Base-by-base conservation (phyloP, 1,140 invertebrate genomes). In the Pogonomyrmex barbatus region DNA sequence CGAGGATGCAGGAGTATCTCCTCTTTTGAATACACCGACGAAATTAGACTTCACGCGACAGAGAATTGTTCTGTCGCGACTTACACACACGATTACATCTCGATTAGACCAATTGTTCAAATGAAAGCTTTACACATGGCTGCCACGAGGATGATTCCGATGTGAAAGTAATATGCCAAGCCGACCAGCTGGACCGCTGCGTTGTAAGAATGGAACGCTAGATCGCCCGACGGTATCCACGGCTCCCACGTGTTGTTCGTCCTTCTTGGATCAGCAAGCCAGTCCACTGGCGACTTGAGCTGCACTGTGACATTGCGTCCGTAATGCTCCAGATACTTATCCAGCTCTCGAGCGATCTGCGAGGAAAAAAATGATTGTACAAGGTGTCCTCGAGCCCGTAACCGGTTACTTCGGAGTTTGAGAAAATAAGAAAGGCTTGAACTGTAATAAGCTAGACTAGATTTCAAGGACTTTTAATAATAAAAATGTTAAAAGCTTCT, bases 231-330 rank as follows among this genome's bases (percentile, higher is more conserved):
- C 1, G 81, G 85, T 4, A 94, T 68, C 95, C 95, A 96, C 0
- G 94, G 93, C 33, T 93, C 93, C 95, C 95, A 96, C 0, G 95
- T 96, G 68, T 94, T 91, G 87, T 96, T 96, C 62, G 90, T 95
- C 47, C 92, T 90, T 24, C 90, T 92, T 3, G 95, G 96, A 91
- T 96, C 94, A 1, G 95, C 95, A 33, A 89, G 76, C 85, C 92
- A 92, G 33, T 96, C 95, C 5, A 94, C 81, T 0, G 93, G 93
- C n/a, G 92, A 56, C 67, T 89, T 93, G 0, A 88, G 73, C 58
- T 96, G 95, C 0, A 91, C 91, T 24, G 93, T 88, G 2, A 95
- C 71, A 4, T 92, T 87, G 9, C 87, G 91, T 1, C 93, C 89
- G 63, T 95, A 95, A 4, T 91, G 89, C 70, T 95, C 93, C 10